Evolutionary conservation across 1,140 invertebrate species (phyloP), one percentile per base, ranked within the genome.

Genomic region (Rhynchophorus ferrugineus): DNA sequence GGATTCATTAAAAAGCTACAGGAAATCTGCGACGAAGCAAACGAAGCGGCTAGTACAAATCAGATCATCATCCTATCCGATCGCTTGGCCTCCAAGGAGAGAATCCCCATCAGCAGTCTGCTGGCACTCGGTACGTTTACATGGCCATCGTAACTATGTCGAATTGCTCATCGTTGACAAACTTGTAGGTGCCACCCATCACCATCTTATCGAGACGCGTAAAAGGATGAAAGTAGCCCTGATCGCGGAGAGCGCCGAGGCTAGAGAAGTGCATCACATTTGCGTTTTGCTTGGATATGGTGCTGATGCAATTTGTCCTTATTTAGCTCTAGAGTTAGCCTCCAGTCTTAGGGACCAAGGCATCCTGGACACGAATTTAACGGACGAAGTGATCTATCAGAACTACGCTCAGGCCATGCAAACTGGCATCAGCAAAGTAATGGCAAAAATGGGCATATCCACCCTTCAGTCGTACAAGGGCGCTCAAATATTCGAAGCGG

Each of bases 381-480:
- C 82, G 1, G 90, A 98, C 67, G 79, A 89, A n/a, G 77, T 84
- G 39, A 87, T 98, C 53, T 97, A 83, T 66, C 73, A 81, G 53
- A 84, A 78, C 2, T 88, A 78, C 69, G 71, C 72, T 38, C 69
- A 76, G 52, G 76, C 80, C 51, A 79, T 65, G 62, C 60, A 68
- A 53, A 69, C 67, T 11, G 63, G 57, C 13, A 67, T 69, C 21
- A 66, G 61, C 41, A 69, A 69, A 58, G 68, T 98, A 0, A 99
- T 99, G 96, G 95, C 96, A 1, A 99, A 99, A 73, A 99, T 99
- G 96, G 96, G 96, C 33, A 99, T 99, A 65, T 96, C 93, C 35
- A 99, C 95, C 0, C 73, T 99, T 13, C 95, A 99, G 68, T 97
- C 93, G n/a, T 99, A 99, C 71, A 98, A 98, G 75, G 91, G 94